phyloP scores from a whole-genome alignment of 2,888 invertebrate species.

The Diadegma fenestrale region DNA sequence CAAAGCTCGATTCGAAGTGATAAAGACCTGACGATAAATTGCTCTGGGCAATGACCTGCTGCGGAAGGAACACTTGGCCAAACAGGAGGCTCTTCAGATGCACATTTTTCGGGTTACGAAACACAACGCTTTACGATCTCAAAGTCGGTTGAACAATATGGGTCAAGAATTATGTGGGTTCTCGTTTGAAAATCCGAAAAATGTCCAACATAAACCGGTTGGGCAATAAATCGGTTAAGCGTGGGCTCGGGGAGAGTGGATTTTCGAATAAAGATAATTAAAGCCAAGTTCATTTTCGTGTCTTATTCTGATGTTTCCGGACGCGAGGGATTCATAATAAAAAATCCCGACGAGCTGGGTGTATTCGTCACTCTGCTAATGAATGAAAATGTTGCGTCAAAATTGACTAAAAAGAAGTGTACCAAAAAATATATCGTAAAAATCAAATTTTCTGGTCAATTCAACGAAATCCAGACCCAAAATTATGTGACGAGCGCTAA shows the following conservation, averaged over 20 bases:
- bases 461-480: neutral
- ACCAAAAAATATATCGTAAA: neutral
- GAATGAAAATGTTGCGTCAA: neutral
- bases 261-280: neutral
- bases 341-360: neutral
- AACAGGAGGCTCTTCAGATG: conserved; percentile 3
- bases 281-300: neutral
- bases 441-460: neutral
- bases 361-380: neutral
- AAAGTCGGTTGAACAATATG: neutral
- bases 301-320: neutral
- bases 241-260: neutral
- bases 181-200: neutral
- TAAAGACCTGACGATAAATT: conserved; percentile 22
- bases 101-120: neutral
- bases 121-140: neutral
- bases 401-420: neutral
- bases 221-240: neutral
- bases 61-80: neutral
- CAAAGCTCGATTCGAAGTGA: conserved; percentile 22
- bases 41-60: conserved; percentile 1
- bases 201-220: neutral
- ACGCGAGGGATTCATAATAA: neutral
- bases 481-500: no score
- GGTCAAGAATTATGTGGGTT: neutral